Evolutionary conservation across 2,113 vertebrate species (phyloP), one percentile per base, ranked within the genome.

Genomic region (Phylloscopus trochilus): DNA sequence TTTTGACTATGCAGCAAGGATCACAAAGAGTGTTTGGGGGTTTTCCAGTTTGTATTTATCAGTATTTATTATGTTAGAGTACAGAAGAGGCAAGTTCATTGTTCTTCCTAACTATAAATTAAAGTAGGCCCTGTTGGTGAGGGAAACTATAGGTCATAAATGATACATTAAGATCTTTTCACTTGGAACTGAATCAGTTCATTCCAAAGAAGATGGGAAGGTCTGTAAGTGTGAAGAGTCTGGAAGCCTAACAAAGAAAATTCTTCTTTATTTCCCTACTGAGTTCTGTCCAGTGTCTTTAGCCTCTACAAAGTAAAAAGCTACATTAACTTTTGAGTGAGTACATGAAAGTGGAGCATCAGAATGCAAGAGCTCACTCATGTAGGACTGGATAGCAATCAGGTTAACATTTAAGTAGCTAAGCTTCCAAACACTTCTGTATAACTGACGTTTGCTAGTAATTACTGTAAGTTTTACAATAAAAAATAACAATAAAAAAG

Each of bases 1-100:
- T 51, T 81, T 55, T 84, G 19, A 64, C 20, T 52, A 20, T 10
- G 33, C 8, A 68, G 13, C 11, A 63, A 87, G 21, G 33, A 67
- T 8, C 9, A 80, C 13, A 44, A 49, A 68, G 13, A 5, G 3
- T 52, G 4, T 52, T 33, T 46, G n/a, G 4, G 20, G 1, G 0
- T 13, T 80, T 70, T 60, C 15, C 17, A 4, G 7, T 14, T 64
- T 58, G 7, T 26, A 69, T 51, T 59, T 5, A 41, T 6, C 15
- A 53, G 21, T 39, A 49, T 43, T 43, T 49, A 28, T 7, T 41
- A 35, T 35, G 27, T 39, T 77, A 72, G 10, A 82, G 14, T 15
- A 41, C 1, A 51, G 28, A 73, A 59, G 3, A 4, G 47, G 8
- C 10, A 31, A 69, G 37, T 39, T 37, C 1, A 5, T 52, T 18